Base-by-base conservation (phyloP, 2,888 invertebrate species). In the Bugula neritina region DNA sequence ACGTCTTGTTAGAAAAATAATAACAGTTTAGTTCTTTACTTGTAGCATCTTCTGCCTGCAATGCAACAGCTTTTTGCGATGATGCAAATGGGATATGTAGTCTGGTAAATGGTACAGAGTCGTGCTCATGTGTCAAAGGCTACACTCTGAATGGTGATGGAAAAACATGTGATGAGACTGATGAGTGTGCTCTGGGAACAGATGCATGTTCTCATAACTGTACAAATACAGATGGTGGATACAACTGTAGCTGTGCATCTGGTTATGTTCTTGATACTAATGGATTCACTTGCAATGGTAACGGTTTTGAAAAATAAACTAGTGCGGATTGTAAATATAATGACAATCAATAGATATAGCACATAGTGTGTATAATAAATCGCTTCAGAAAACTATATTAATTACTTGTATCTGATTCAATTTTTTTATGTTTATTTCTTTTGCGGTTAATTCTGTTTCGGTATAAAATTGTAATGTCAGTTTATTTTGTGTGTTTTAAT, bases 131-230 rank as follows among this genome's bases (percentile, higher is more conserved):
- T 76, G 73, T 80, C 31, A 73, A 76, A 27, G 83, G 83, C 0
- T 84, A 82, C 75, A 74, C 73, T 1, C 75, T 84, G 1, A 80
- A 81, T 75, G 78, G 78, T 43, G 83, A 84, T 73, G 77, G 77
- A 54, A 80, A 78, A 73, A 78, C 81, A 0, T 84, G 84, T 75
- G 75, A 77, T 76, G 82, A 83, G 73, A 74, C 77, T 35, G 78
- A 82, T 81, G 87, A 89, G 71, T 90, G 90, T 76, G 80, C 82
- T 13, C 79, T 86, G 0, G 84, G 84, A 72, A 88, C 89, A 74
- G 89, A 88, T 0, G 88, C 87, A 35, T 90, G 90, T 79, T 87
- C 88, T 1, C 89, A 90, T 72, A 85, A 86, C 27, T 90, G 90
- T 79, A 84, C 87, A 75, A 89, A 89, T 79, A 78, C 79, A 54